A percentile compares a stretch with the other conserved stretches of the same genome.
These are phyloP conservation scores for Gymnocypris eckloni DNA, from an alignment of 2,797 vertebrate genomes.

Conservation along the genomic window DNA sequence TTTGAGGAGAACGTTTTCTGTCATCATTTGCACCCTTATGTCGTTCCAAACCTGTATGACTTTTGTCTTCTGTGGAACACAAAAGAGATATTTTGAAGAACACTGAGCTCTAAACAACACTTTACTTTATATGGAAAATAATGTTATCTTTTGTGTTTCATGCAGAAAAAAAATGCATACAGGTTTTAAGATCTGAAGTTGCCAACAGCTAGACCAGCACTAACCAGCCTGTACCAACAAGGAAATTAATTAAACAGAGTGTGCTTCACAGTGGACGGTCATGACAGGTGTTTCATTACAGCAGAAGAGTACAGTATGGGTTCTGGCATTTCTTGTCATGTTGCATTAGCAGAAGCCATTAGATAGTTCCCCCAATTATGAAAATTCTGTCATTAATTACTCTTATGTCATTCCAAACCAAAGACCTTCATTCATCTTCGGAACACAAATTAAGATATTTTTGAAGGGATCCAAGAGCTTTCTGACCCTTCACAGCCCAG, in stretches of 20 bases:
- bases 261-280: neutral
- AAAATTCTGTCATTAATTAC: neutral
- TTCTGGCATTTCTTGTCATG: conserved; percentile 9
- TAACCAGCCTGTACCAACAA: neutral
- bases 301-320: neutral
- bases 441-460: too few species aligned
- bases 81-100: neutral
- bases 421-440: too few species aligned
- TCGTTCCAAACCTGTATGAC: neutral
- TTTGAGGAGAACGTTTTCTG: neutral
- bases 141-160: neutral
- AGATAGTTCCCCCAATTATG: neutral
- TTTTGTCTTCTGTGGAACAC: neutral
- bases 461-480: too few species aligned
- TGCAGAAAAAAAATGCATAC: neutral
- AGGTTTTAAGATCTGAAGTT: neutral
- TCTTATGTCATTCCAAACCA: too few species aligned
- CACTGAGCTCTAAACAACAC: neutral
- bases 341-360: neutral
- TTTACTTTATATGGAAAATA: neutral
- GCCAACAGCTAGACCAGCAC: neutral
- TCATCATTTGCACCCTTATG: neutral
- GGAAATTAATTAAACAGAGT: neutral
- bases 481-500: neutral
- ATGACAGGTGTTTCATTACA: conserved; percentile 42